Conservation (phyloP, 2,797 vertebrate genomes). For the Sparus aurata region DNA sequence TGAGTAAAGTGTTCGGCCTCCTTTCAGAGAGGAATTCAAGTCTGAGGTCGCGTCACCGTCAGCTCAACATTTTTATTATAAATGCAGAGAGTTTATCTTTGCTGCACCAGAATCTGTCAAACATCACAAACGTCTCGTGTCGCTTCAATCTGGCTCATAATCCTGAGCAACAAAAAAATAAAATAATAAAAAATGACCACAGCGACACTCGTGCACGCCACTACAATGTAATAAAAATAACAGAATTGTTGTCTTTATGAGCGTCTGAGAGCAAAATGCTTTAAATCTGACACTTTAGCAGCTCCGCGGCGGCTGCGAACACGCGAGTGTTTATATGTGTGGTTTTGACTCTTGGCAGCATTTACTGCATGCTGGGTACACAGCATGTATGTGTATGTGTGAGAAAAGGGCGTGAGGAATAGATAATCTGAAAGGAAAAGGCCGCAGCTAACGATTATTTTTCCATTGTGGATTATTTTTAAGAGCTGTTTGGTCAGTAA, state of each 20-base stretch:
- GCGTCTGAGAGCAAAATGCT: conserved; percentile 18
- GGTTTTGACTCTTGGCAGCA: conserved; percentile 62
- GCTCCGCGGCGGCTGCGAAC: conserved; percentile 42
- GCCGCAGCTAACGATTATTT: no score
- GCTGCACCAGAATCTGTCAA: conserved; percentile 10
- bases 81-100: not conserved
- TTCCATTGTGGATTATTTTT: no score
- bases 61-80: not conserved
- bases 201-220: conserved; percentile 5
- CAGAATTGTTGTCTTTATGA: conserved; percentile 32
- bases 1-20: not conserved
- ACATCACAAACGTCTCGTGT: not conserved
- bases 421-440: not conserved
- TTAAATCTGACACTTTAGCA: conserved; percentile 39
- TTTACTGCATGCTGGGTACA: conserved; percentile 20
- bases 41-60: not conserved
- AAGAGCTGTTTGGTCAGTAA: no score
- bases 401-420: conserved; percentile 1
- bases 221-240: conserved; percentile 17
- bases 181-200: not conserved
- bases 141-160: not conserved
- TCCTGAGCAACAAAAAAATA: no score
- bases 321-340: conserved; percentile 61
- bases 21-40: not conserved
- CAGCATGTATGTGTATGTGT: conserved; percentile 23